A percentile compares a stretch with the other conserved stretches of the same genome.
phyloP scores from a whole-genome alignment of 2,113 vertebrate genomes.

The Gnathonemus echidnorhynchus region DNA sequence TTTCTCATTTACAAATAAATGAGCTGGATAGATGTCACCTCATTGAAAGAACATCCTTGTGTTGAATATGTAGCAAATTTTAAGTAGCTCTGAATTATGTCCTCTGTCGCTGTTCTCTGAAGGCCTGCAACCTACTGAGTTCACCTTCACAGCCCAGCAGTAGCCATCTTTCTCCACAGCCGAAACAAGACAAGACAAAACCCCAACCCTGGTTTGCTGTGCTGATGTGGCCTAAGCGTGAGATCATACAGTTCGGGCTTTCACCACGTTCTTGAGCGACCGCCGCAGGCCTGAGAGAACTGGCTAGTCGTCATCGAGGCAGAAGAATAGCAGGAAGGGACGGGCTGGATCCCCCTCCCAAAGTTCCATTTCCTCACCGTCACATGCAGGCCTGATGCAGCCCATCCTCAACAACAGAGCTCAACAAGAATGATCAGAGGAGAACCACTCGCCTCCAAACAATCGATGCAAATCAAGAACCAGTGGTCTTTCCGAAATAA shows the following conservation, averaged over 20 bases:
- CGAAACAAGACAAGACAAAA: background rate
- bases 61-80: background rate
- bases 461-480: background rate
- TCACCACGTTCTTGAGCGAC: background rate
- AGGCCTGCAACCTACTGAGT: background rate
- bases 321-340: conserved; percentile 22
- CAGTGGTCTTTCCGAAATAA: background rate
- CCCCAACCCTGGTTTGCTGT: background rate
- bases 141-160: background rate
- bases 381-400: background rate
- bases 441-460: background rate
- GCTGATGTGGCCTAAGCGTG: background rate
- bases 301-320: background rate
- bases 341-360: background rate
- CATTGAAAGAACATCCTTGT: background rate
- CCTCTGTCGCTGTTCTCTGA: background rate
- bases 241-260: background rate
- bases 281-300: background rate
- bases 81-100: background rate
- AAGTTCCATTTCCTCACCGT: background rate
- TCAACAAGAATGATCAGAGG: background rate
- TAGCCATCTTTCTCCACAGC: background rate
- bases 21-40: background rate
- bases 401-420: background rate
- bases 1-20: background rate